These are phyloP conservation scores for Haliclona indistincta DNA, from an alignment of 37 sponge, comb jelly and placozoan genomes.

Conservation along the genomic window DNA sequence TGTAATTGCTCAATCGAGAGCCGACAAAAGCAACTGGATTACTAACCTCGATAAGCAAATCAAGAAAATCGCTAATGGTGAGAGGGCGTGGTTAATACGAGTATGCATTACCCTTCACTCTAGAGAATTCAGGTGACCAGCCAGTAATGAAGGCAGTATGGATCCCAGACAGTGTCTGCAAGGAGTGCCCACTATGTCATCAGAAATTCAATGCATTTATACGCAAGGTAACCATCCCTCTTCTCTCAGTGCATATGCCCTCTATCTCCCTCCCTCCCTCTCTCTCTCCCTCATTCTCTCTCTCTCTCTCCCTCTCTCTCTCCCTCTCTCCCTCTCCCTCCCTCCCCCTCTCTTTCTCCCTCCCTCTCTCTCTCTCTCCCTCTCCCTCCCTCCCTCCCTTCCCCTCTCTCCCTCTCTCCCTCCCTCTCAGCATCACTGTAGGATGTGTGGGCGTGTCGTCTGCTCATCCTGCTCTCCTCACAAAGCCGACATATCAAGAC, in stretches of 20 bases:
- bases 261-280: neutral
- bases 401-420: slow-evolving; percentile 1
- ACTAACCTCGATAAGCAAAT: slow-evolving; percentile 70
- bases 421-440: slow-evolving; percentile 77
- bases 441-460: slow-evolving; percentile 81
- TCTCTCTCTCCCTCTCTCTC: slow-evolving; percentile 4
- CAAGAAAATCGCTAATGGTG: slow-evolving; percentile 11
- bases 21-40: slow-evolving; percentile 83
- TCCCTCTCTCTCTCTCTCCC: slow-evolving; percentile 1
- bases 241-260: neutral
- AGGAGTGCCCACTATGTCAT: slow-evolving; percentile 69
- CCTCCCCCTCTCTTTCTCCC: neutral
- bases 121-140: neutral
- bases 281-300: neutral
- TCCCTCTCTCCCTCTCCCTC: slow-evolving; percentile 2
- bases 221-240: slow-evolving; percentile 21
- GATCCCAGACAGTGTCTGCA: slow-evolving; percentile 73
- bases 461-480: slow-evolving; percentile 80
- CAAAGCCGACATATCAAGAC: slow-evolving; percentile 28
- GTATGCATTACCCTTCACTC: neutral
- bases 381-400: neutral
- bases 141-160: slow-evolving; percentile 63
- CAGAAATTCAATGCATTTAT: slow-evolving; percentile 69
- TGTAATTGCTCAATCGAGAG: slow-evolving; percentile 63
- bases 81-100: slow-evolving; percentile 7